Conservation (phyloP, 2,797 vertebrate species). For the Sebastes hubbsi region DNA sequence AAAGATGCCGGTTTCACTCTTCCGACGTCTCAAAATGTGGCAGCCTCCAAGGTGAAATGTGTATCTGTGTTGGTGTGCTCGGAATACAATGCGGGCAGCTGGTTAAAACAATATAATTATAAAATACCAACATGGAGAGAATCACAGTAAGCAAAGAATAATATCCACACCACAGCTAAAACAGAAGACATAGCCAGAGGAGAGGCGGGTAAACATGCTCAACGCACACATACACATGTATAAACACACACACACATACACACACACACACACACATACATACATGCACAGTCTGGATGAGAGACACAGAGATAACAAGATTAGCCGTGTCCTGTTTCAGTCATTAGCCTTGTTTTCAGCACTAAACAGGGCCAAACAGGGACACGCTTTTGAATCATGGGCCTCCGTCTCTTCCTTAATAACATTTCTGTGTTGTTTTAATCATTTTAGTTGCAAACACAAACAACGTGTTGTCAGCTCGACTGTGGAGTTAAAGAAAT, state of each 20-base stretch:
- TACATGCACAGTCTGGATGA: constrained; percentile 34
- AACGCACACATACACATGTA: neutral
- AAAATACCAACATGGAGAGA: constrained; percentile 12
- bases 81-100: neutral
- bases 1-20: constrained; percentile 22
- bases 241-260: neutral
- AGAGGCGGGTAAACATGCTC: constrained; percentile 3
- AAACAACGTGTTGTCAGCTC: neutral
- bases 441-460: neutral
- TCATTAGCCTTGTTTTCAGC: constrained; percentile 69
- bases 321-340: constrained; percentile 75
- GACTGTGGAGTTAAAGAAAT: constrained; percentile 6
- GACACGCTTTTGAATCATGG: constrained; percentile 47
- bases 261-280: neutral
- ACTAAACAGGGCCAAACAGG: constrained; percentile 46
- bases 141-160: constrained; percentile 26
- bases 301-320: constrained; percentile 73
- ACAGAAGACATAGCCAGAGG: constrained; percentile 2
- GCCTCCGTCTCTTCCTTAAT: constrained; percentile 16
- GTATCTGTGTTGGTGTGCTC: neutral
- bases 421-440: constrained; percentile 30
- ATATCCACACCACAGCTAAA: constrained; percentile 17
- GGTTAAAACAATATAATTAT: constrained; percentile 8
- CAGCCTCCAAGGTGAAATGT: neutral
- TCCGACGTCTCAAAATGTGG: neutral